These are phyloP conservation scores for Neomorphus geoffroyi DNA, from an alignment of 2,797 vertebrate species.

Conservation along the genomic window DNA sequence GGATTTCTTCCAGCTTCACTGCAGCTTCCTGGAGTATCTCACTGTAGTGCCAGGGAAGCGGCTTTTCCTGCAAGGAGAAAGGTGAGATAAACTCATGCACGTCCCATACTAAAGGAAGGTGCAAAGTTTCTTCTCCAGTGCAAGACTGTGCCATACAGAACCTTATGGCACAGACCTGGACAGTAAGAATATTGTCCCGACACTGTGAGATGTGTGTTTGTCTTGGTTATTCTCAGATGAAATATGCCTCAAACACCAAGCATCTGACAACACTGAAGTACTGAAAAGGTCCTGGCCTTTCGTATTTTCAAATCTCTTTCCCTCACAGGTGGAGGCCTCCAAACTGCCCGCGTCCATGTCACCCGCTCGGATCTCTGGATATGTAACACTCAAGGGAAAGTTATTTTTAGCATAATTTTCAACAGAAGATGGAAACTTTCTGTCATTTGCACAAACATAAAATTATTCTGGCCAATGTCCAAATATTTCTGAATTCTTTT, in stretches of 20 bases:
- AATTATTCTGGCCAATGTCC: not conserved
- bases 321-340: not conserved
- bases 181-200: not conserved
- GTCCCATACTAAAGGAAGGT: not conserved
- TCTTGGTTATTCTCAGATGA: not conserved
- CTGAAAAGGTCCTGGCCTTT: not conserved
- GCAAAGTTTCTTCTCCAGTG: not conserved
- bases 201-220: not conserved
- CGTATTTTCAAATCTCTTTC: not conserved
- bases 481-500: not conserved
- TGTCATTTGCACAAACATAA: not conserved
- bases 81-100: not conserved
- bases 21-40: not conserved
- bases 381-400: not conserved
- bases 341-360: not conserved
- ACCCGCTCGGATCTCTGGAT: not conserved
- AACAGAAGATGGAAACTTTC: slow-evolving; percentile 48
- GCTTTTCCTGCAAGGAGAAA: not conserved
- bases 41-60: not conserved
- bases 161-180: fast-evolving
- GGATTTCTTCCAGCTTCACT: not conserved
- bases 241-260: not conserved
- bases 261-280: not conserved
- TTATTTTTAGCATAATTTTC: slow-evolving; percentile 50
- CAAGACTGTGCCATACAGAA: not conserved